Evolutionary conservation across 2,888 invertebrate species (phyloP), one percentile per base, ranked within the genome.

Genomic region (Acanthosepion lycidas): DNA sequence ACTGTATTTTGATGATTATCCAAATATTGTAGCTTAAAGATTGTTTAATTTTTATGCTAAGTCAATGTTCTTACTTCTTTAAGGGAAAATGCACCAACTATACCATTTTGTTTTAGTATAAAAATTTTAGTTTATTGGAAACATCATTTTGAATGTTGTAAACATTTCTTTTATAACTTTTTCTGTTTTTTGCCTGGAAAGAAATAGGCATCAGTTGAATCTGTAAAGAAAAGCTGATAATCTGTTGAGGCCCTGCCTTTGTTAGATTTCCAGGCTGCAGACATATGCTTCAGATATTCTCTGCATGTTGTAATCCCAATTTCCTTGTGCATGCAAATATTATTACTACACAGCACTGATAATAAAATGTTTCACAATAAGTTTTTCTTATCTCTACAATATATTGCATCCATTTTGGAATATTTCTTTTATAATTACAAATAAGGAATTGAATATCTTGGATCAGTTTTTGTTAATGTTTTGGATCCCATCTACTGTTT

Each of bases 141-240:
- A 42, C 42, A 42, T 78, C n/a, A 5, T 78, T 78, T 78, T 28
- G n/a, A 78, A 8, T 78, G 33, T 78, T 59, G 51, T 59, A 55
- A 18, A 55, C 9, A 6, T 59, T 33, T 33, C 12, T 78, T 33
- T 78, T 78, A 12, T 15, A 33, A 33, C 20, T 3, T 78, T 78
- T 78, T n/a, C 78, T 33, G 78, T 78, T 1, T 78, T 78, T 33
- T 33, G 12, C n/a, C n/a, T 28, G 18, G 2, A 78, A 78, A 78
- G 15, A 12, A 12, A n/a, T 78, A 9, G 0, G 12, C 78, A 78
- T 78, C n/a, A 20, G 23, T 78, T 78, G n/a, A 78, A 78, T 78
- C 64, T n/a, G 28, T 92, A 8, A 26, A 92, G 48, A 53, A 53
- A 93, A 93, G 49, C 93, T 93, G 53, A 93, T 93, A 53, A 93